Evolutionary conservation across 2,797 vertebrate species (phyloP).

Genomic region (Gila robusta): DNA sequence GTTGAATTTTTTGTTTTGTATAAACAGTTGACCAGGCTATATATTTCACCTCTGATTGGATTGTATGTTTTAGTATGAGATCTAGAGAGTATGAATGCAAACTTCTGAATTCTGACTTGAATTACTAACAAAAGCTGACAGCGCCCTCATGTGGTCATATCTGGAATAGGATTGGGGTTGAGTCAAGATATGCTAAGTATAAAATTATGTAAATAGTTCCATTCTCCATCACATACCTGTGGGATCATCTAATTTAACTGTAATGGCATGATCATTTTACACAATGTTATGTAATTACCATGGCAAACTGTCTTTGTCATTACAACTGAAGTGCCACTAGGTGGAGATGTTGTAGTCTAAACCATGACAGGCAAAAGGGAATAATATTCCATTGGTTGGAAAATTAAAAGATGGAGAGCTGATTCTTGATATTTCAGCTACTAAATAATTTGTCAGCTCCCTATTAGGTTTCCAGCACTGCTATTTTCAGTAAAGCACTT

Average conservation of each 20-base stretch:
- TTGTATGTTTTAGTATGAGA: background rate
- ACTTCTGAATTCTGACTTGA: background rate
- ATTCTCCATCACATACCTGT: background rate
- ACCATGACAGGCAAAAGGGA: background rate
- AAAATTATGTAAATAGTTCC: background rate
- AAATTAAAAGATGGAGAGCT: slow-evolving; percentile 7
- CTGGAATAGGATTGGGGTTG: background rate
- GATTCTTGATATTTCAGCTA: slow-evolving; percentile 9
- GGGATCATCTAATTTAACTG: background rate
- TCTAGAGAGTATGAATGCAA: background rate
- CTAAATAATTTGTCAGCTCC: slow-evolving; percentile 35
- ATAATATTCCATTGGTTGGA: background rate
- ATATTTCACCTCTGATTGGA: background rate
- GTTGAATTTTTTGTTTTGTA: background rate
- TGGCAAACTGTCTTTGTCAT: background rate
- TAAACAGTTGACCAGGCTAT: background rate
- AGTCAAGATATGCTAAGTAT: background rate
- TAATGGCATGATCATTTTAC: background rate
- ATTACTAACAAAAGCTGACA: slow-evolving; percentile 33
- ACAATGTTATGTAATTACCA: background rate
- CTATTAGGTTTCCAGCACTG: slow-evolving; percentile 3
- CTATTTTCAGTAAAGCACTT: slow-evolving; percentile 30
- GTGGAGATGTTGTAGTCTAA: slow-evolving; percentile 40
- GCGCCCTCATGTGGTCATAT: slow-evolving; percentile 50
- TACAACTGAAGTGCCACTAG: slow-evolving; percentile 52